Evolutionary conservation across 2,888 invertebrate genomes (phyloP).

Genomic region (Synergus umbraculus): DNA sequence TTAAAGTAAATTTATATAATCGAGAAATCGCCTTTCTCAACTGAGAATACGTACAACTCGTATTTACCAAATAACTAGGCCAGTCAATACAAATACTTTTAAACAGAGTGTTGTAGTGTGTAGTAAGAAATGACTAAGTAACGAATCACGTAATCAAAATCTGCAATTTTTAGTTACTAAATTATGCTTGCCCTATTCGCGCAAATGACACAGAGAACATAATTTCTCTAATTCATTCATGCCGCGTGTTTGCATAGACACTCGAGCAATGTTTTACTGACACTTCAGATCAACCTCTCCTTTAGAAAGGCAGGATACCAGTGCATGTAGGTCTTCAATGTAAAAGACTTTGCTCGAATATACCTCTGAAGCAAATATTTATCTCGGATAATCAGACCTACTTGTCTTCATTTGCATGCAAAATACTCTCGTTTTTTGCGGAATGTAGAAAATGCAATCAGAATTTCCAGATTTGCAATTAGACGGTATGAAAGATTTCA

Average conservation of each 20-base stretch:
- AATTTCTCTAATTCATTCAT: conserved; percentile 38
- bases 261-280: conserved; percentile 31
- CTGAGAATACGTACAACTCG: background rate
- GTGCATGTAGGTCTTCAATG: conserved; percentile 33
- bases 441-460: background rate
- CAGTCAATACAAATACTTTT: conserved; percentile 1
- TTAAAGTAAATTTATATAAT: conserved; percentile 30
- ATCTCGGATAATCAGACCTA: conserved; percentile 20
- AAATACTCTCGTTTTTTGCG: background rate
- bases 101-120: background rate
- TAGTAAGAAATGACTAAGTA: background rate
- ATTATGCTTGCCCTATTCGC: conserved; percentile 9
- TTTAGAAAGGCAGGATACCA: conserved; percentile 41
- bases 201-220: conserved; percentile 19
- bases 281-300: conserved; percentile 39
- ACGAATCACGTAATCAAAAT: conserved; percentile 6
- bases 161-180: conserved; percentile 3
- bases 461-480: too few relatives aligned
- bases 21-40: conserved; percentile 31
- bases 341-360: conserved; percentile 10
- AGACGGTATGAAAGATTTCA: too few relatives aligned
- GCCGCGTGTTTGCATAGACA: conserved; percentile 32
- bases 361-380: conserved; percentile 25
- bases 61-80: conserved; percentile 29
- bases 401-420: background rate